Base-by-base conservation (phyloP, 1,140 invertebrate genomes). In the Pogonognathellus flavescens region DNA sequence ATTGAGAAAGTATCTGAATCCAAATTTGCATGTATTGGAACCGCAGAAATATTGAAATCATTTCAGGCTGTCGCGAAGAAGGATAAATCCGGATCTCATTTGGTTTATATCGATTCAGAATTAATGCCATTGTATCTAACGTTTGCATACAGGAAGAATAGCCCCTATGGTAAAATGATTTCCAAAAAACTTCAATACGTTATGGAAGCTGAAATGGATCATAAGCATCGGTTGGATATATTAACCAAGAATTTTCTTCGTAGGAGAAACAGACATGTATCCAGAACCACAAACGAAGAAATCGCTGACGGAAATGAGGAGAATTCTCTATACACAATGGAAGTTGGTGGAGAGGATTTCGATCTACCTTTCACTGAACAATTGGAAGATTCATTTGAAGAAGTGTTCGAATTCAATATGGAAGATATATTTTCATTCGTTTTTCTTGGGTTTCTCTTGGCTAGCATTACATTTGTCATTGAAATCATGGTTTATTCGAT, bases 321-420 rank as follows among this genome's bases (percentile, higher is more conserved):
- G 8, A 18, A 60, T 11, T 9, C 2, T 11, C 18, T 7, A 11
- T 9, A 60, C 11, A 18, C n/a, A 20, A 20, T 60, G 6, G 3
- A 20, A 5, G 1, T 60, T 18, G 18, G 18, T 6, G 62, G 62
- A 22, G 62, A 66, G 14, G 62, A 66, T 66, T 20, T 66, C 0
- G 62, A 66, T 25, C 14, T 66, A 66, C 13, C 62, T 25, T 66
- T 66, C 25, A 66, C 22, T 25, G 62, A 66, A 25, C 62, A 66
- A 6, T 25, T 66, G 14, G 1, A 9, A 13, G 62, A 66, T 5
- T 66, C 62, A 7, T 66, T 66, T 31, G 62, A 66, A 25, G 62
- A 66, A 13, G 13, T 66, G 2, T 66, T 66, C 14, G 62, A 66
- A 25, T 11, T 13, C 0, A 20, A 66, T 10, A 14, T 25, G 14